Evolutionary conservation across 2,113 vertebrate genomes (phyloP).

Genomic region (Megalops atlanticus): DNA sequence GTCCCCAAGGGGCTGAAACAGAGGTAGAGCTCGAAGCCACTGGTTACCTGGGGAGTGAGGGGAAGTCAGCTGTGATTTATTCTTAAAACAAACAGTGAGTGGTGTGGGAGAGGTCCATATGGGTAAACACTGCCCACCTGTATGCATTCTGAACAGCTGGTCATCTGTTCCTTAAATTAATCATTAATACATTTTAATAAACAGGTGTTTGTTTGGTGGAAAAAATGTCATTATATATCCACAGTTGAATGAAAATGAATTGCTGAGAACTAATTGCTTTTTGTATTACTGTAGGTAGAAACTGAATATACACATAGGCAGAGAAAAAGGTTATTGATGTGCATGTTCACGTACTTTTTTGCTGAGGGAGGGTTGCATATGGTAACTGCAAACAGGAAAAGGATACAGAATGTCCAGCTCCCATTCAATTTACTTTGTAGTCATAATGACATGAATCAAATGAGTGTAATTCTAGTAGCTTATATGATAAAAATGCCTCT

Average conservation of each 20-base stretch:
- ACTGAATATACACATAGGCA: no score
- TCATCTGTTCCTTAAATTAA: neutral
- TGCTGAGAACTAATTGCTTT: neutral
- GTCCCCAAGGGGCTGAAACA: slow-evolving; percentile 96
- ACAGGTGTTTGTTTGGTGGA: neutral
- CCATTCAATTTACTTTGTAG: no score
- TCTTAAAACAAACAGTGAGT: neutral
- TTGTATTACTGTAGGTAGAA: no score
- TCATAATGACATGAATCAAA: no score
- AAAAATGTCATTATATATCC: no score
- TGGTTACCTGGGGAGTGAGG: slow-evolving; percentile 80
- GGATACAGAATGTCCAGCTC: no score
- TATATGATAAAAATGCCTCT: no score
- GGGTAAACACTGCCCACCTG: neutral
- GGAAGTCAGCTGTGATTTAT: neutral
- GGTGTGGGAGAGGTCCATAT: neutral
- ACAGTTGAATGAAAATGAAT: neutral
- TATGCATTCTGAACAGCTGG: neutral
- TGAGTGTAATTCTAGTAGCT: no score
- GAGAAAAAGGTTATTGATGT: no score
- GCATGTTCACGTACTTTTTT: no score
- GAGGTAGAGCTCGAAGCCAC: slow-evolving; percentile 93
- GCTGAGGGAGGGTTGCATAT: no score
- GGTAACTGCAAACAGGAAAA: no score
- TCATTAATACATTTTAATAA: neutral